Percentiles rank a stretch among this genome's conserved stretches.
Evolutionary conservation across 2,113 vertebrate genomes (phyloP).

Genomic region (Corvus moneduloides): DNA sequence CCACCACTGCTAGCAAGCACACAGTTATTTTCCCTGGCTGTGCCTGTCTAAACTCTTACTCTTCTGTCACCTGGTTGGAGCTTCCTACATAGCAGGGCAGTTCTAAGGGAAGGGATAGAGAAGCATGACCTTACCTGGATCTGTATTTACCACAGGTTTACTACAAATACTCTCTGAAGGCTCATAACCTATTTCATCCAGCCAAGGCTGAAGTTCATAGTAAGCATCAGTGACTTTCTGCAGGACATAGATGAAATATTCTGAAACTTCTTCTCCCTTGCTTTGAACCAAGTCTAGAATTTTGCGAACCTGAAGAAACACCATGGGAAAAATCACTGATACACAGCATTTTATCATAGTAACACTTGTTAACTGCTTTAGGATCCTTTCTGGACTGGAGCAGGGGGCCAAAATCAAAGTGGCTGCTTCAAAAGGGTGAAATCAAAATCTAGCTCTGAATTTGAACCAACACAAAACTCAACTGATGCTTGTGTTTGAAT

Average conservation of each 20-base stretch:
- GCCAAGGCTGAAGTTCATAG: slow-evolving; percentile 87
- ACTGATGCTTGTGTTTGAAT: neutral
- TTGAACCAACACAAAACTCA: neutral
- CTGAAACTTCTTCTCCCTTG: slow-evolving; percentile 90
- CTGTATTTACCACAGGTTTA: slow-evolving; percentile 85
- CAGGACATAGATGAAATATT: slow-evolving; percentile 84
- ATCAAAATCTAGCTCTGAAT: neutral
- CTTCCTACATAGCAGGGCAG: neutral
- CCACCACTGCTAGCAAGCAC: neutral
- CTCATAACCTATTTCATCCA: slow-evolving; percentile 79
- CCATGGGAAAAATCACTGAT: neutral
- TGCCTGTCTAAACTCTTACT: neutral
- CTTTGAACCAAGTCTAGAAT: slow-evolving; percentile 90
- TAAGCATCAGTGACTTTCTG: slow-evolving; percentile 86
- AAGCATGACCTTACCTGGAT: slow-evolving; percentile 80
- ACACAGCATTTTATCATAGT: neutral
- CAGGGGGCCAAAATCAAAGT: neutral
- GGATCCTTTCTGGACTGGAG: neutral
- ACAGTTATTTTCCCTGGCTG: neutral
- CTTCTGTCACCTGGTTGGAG: neutral
- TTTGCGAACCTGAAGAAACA: slow-evolving; percentile 84
- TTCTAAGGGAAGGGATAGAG: neutral
- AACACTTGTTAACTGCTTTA: neutral
- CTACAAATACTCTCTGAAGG: slow-evolving; percentile 71
- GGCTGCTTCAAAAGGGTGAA: neutral